Conservation (phyloP, 2,113 vertebrate genomes). For the Rostratula benghalensis region DNA sequence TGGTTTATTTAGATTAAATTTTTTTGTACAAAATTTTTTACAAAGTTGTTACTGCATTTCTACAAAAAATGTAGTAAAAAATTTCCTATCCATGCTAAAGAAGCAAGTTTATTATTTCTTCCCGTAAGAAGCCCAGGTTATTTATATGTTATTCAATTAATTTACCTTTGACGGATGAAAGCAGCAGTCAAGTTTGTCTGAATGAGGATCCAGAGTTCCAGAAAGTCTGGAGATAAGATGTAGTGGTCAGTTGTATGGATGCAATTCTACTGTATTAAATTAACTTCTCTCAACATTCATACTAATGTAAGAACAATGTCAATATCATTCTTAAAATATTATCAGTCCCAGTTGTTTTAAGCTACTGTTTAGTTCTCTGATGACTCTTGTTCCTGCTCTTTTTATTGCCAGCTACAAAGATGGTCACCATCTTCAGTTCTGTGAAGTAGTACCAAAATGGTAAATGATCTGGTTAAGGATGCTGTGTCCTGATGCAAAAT, state of each 20-base stretch:
- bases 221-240: slow-evolving; percentile 55
- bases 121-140: background rate
- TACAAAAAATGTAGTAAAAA: background rate
- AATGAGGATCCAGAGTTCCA: background rate
- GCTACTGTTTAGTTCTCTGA: background rate
- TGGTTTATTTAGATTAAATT: background rate
- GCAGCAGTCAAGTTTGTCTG: background rate
- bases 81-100: background rate
- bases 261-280: slow-evolving; percentile 30
- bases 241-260: background rate
- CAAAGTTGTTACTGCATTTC: background rate
- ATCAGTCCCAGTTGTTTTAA: background rate
- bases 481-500: background rate
- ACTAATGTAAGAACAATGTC: background rate
- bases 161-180: slow-evolving; percentile 27
- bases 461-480: background rate
- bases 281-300: background rate
- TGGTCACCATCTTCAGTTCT: background rate
- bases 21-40: background rate
- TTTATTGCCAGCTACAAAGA: background rate
- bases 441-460: background rate
- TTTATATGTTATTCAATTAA: slow-evolving; percentile 4
- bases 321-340: background rate
- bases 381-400: background rate
- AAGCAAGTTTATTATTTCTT: background rate